Evolutionary conservation across 2,888 invertebrate genomes (phyloP), one percentile per base, ranked within the genome.

Genomic region (Diabrotica balteata): DNA sequence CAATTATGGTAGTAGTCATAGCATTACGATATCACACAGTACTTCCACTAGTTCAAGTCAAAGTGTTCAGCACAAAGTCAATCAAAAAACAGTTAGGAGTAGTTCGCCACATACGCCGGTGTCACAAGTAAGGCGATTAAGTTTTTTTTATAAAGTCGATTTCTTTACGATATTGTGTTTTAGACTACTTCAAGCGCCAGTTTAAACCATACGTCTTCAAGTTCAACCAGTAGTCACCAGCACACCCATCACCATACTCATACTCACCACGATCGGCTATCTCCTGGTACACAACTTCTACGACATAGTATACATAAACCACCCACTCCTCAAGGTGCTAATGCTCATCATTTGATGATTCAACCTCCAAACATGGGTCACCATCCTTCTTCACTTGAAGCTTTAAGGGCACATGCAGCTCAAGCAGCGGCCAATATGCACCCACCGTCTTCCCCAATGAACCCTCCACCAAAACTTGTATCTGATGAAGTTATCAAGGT

Each of bases 331-430:
- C 77, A 78, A 43, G 75, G 77, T 9, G 77, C 81, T 4, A 83
- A 84, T 72, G 82, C 85, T 1, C 89, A 88, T 79, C 89, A 89
- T 75, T 81, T 89, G 59, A 89, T 90, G 89, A 89, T 89, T 67
- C 90, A 89, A 75, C 89, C 89, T 3, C 89, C 89, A 7, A 87
- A 89, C 59, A 87, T 90, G 87, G 88, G 89, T 4, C 88, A 89
- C 80, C 89, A 89, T 66, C 76, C 78, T 0, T 66, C 74, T 7
- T 90, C 90, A 0, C 84, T 93, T 78, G 93, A 93, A 77, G 92
- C 91, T 59, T 83, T 93, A 68, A 85, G 93, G 72, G 88, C 92
- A 54, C 93, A 93, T 80, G 93, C 93, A 3, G 91, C 91, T 77
- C 91, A 92, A 67, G 87, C 86, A 1, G 90, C 90, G 66, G 83